phyloP scores from a whole-genome alignment of 2,797 vertebrate genomes.

The Pseudochromis fuscus region DNA sequence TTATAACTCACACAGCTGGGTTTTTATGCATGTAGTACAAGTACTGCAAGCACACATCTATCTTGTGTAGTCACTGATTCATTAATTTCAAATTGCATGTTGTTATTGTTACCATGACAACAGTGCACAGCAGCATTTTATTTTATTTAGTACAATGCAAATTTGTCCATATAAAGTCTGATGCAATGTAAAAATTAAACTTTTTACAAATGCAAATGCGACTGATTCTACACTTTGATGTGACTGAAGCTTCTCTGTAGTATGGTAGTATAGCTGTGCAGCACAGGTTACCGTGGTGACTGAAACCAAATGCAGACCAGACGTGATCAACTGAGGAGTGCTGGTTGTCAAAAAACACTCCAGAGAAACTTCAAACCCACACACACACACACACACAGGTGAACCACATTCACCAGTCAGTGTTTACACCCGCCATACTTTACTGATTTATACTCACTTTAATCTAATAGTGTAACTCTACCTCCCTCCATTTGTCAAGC shows the following conservation, averaged over 20 bases:
- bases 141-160: too few species aligned
- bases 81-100: background rate
- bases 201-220: too few species aligned
- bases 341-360: background rate
- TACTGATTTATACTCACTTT: background rate
- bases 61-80: background rate
- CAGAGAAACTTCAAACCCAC: background rate
- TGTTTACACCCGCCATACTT: background rate
- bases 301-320: constrained; percentile 38
- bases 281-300: background rate
- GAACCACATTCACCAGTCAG: background rate
- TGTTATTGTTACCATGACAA: background rate
- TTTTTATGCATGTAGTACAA: constrained; percentile 17
- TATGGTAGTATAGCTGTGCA: constrained; percentile 5
- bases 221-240: too few species aligned
- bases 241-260: background rate
- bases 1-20: constrained; percentile 29
- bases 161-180: too few species aligned
- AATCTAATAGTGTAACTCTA: background rate
- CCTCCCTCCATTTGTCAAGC: constrained; percentile 28
- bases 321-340: constrained; percentile 3
- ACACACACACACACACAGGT: background rate
- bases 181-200: too few species aligned
- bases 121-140: background rate
- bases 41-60: constrained; percentile 9